phyloP scores from a whole-genome alignment of 1,140 invertebrate genomes.

The Ctenoplectra terminalis region DNA sequence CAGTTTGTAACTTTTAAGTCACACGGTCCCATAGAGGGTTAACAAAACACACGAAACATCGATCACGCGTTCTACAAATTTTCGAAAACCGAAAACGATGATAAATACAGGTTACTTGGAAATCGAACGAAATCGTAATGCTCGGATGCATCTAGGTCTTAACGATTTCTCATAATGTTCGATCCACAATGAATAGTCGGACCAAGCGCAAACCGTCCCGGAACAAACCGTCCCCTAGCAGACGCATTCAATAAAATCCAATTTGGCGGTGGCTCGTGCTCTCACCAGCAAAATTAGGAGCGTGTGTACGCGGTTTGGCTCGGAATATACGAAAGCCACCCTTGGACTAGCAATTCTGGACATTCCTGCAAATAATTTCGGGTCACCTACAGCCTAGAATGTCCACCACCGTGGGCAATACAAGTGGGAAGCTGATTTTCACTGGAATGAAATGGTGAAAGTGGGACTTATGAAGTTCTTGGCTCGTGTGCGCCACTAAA shows the following conservation, averaged over 20 bases:
- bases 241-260: slow-evolving; percentile 71
- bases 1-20: no score
- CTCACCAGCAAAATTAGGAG: slow-evolving; percentile 58
- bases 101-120: no score
- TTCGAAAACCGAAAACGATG: no score
- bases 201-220: slow-evolving; percentile 7
- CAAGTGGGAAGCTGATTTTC: slow-evolving; percentile 31
- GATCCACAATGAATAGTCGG: slow-evolving; percentile 29
- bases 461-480: slow-evolving; percentile 5
- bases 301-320: slow-evolving; percentile 54
- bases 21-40: no score
- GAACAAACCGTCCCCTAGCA: slow-evolving; percentile 38
- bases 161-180: slow-evolving; percentile 47
- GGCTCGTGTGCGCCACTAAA: neutral
- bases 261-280: slow-evolving; percentile 58
- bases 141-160: neutral
- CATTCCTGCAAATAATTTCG: slow-evolving; percentile 66
- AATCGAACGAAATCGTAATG: slow-evolving; percentile 18
- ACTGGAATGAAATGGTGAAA: slow-evolving; percentile 40
- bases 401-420: slow-evolving; percentile 44
- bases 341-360: slow-evolving; percentile 60
- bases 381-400: slow-evolving; percentile 33
- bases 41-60: no score
- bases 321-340: slow-evolving; percentile 45
- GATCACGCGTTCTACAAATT: no score